phyloP scores from a whole-genome alignment of 2,888 invertebrate species.

The Tetropium fuscum region DNA sequence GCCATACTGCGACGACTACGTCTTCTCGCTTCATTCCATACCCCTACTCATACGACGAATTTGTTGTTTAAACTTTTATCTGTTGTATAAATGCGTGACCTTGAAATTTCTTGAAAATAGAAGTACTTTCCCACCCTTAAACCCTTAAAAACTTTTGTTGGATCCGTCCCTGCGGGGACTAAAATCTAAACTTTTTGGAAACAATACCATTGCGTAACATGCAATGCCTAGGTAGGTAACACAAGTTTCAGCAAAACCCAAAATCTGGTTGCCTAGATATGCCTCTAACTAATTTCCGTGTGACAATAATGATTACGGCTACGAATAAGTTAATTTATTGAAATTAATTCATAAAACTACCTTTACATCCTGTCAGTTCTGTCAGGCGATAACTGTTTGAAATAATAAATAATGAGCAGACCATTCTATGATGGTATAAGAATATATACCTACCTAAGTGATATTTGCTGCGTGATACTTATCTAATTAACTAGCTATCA shows the following conservation, averaged over 20 bases:
- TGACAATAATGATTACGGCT: neutral
- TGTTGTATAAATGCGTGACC: too few relatives aligned
- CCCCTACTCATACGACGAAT: too few relatives aligned
- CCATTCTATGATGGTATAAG: conserved; percentile 17
- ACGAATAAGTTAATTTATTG: conserved; percentile 37
- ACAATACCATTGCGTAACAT: too few relatives aligned
- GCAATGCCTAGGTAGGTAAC: too few relatives aligned
- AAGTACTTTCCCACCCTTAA: too few relatives aligned
- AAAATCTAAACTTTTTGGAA: too few relatives aligned
- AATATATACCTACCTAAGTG: conserved; percentile 10
- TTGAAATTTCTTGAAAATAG: too few relatives aligned
- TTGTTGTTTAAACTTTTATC: too few relatives aligned
- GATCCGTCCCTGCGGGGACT: too few relatives aligned
- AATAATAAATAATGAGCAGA: conserved; percentile 29
- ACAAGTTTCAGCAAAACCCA: neutral
- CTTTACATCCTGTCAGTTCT: conserved; percentile 41
- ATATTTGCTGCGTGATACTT: conserved; percentile 12
- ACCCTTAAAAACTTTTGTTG: too few relatives aligned
- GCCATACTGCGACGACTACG: too few relatives aligned
- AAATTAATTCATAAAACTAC: conserved; percentile 42
- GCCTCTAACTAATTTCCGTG: neutral
- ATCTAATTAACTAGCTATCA: conserved; percentile 9
- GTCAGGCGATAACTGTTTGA: conserved; percentile 33
- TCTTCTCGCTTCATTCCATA: too few relatives aligned
- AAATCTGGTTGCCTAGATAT: conserved; percentile 13